Percentiles rank a stretch among this genome's conserved stretches.
These are phyloP conservation scores for Drosophila suzukii DNA, from an alignment of 1,140 invertebrate species.

Conservation along the genomic window DNA sequence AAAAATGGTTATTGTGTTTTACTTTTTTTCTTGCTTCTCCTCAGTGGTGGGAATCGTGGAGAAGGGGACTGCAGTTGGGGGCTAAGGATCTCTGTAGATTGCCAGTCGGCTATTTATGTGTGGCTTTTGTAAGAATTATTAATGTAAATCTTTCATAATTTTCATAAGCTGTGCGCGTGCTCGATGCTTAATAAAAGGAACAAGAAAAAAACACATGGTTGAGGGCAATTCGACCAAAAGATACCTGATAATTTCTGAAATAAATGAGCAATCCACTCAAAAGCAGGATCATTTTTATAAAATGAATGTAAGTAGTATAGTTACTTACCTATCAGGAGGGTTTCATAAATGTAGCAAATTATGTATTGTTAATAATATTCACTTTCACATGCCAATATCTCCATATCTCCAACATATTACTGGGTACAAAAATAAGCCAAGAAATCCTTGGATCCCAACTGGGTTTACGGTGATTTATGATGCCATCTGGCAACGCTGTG, in stretches of 20 bases:
- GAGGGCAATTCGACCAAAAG: background rate
- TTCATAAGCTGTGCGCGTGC: conserved; percentile 80
- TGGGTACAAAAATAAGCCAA: background rate
- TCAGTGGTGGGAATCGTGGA: conserved; percentile 1
- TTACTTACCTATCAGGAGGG: background rate
- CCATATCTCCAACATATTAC: background rate
- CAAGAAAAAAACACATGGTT: background rate
- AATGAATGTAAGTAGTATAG: background rate
- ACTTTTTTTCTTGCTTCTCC: conserved; percentile 7
- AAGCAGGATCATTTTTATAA: too few species aligned
- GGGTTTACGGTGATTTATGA: conserved; percentile 52
- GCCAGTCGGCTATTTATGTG: conserved; percentile 75
- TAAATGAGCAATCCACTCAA: too few species aligned
- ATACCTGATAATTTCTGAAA: background rate
- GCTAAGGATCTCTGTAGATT: conserved; percentile 35
- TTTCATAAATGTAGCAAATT: background rate
- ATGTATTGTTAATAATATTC: too few species aligned
- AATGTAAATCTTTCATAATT: conserved; percentile 83
- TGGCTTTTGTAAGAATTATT: conserved; percentile 83
- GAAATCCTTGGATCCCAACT: conserved; percentile 12
- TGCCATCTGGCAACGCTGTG: conserved; percentile 59
- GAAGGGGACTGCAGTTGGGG: background rate
- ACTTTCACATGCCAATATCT: too few species aligned
- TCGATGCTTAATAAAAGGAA: conserved; percentile 28
- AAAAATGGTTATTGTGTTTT: conserved; percentile 82